These are phyloP conservation scores for Percina caprodes DNA, from an alignment of 2,113 vertebrate genomes.

Conservation along the genomic window DNA sequence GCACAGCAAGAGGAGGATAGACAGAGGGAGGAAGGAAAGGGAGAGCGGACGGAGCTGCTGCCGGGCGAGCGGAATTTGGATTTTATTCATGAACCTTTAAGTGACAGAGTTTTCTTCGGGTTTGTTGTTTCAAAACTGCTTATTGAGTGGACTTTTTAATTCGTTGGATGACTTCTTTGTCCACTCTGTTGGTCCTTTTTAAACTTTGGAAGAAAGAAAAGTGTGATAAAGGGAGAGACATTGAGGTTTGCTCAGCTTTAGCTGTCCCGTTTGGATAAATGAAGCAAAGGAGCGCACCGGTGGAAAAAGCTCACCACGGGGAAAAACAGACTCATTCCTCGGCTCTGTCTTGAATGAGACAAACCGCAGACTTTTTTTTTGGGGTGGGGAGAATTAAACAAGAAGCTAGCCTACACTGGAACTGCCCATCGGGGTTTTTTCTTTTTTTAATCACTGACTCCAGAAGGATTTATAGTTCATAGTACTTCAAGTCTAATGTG, in stretches of 20 bases:
- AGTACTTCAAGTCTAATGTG: conserved; percentile 46
- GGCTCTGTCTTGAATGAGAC: conserved; percentile 39
- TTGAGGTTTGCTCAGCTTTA: conserved; percentile 6
- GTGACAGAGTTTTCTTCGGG: conserved; percentile 35
- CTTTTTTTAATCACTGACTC: conserved; percentile 32
- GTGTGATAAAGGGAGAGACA: conserved; percentile 21
- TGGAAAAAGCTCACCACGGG: conserved; percentile 17
- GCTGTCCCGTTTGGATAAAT: conserved; percentile 64
- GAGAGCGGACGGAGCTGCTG: conserved; percentile 48
- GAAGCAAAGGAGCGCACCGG: conserved; percentile 51
- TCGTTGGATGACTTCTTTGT: conserved; percentile 14
- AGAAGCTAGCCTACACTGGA: conserved; percentile 34
- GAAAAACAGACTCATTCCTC: conserved; percentile 25
- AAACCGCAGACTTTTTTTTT: conserved; percentile 46
- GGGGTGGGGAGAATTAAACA: conserved; percentile 33
- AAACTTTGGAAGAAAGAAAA: conserved; percentile 65
- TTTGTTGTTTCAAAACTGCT: conserved; percentile 6
- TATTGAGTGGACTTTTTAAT: conserved; percentile 57
- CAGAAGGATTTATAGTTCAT: conserved; percentile 71
- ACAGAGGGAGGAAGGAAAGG: conserved; percentile 20
- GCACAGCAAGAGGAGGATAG: conserved; percentile 26
- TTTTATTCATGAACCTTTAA: conserved; percentile 36
- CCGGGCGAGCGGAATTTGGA: conserved; percentile 50
- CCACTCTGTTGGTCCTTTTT: conserved; percentile 28
- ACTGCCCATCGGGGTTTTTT: conserved; percentile 27